A percentile compares a stretch with the other conserved stretches of the same genome.
phyloP scores from a whole-genome alignment of 2,888 invertebrate species.

The Eristalis pertinax region DNA sequence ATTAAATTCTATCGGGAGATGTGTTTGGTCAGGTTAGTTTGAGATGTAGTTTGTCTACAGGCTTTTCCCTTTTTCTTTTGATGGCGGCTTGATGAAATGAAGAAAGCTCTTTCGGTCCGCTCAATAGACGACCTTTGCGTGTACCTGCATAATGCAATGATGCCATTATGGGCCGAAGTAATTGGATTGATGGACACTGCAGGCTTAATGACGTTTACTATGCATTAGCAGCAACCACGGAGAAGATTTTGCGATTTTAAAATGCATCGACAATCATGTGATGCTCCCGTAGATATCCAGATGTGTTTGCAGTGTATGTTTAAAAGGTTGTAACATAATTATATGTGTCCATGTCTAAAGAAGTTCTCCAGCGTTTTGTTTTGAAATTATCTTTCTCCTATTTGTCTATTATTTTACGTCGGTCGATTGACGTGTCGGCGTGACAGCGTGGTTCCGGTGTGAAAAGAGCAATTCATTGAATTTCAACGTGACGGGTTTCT shows the following conservation, averaged over 20 bases:
- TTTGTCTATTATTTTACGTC: slow-evolving; percentile 24
- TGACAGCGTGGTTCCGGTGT: neutral
- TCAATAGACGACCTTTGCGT: slow-evolving; percentile 22
- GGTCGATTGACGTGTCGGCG: neutral
- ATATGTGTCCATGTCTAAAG: slow-evolving; percentile 34
- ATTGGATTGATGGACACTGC: slow-evolving; percentile 52
- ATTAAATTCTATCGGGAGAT: slow-evolving; percentile 46
- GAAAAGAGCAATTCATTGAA: neutral
- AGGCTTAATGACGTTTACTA: slow-evolving; percentile 37
- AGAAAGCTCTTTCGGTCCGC: slow-evolving; percentile 31
- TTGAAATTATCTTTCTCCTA: slow-evolving; percentile 30
- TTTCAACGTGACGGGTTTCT: neutral
- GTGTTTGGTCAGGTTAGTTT: slow-evolving; percentile 36
- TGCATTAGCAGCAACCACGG: slow-evolving; percentile 24
- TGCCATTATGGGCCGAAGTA: slow-evolving; percentile 50
- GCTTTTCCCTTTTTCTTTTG: neutral
- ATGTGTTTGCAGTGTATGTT: neutral
- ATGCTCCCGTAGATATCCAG: neutral
- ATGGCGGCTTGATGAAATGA: slow-evolving; percentile 13
- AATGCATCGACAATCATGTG: slow-evolving; percentile 2
- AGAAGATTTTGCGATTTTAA: slow-evolving; percentile 13
- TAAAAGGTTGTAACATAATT: slow-evolving; percentile 41
- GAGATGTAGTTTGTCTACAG: neutral
- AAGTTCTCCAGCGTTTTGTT: neutral
- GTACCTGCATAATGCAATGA: slow-evolving; percentile 57